Conservation (phyloP, 2,888 invertebrate species). For the Synergus gifuensis region DNA sequence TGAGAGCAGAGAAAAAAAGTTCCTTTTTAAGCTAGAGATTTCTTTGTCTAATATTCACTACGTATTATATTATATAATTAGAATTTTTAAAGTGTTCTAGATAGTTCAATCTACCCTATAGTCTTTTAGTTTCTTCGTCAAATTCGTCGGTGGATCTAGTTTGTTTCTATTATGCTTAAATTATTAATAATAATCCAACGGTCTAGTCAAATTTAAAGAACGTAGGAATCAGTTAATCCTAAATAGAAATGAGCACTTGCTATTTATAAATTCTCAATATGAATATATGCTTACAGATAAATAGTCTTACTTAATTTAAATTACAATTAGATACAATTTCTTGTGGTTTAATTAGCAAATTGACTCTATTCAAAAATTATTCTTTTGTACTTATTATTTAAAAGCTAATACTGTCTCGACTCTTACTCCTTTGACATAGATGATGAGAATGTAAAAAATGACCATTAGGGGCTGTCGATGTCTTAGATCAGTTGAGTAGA, state of each 20-base stretch:
- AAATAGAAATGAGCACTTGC: background rate
- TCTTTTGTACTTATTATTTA: too few relatives aligned
- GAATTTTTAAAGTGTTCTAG: constrained; percentile 1
- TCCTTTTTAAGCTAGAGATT: constrained; percentile 39
- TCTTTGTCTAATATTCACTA: background rate
- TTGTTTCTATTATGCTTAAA: background rate
- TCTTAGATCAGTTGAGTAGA: too few relatives aligned
- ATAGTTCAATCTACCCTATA: background rate
- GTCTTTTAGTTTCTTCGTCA: background rate
- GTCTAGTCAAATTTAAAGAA: background rate
- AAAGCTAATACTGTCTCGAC: too few relatives aligned
- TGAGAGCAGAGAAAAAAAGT: constrained; percentile 51
- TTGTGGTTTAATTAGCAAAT: too few relatives aligned
- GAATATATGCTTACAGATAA: background rate
- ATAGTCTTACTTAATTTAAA: background rate
- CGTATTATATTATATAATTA: background rate
- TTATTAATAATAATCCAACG: background rate
- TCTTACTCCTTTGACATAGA: too few relatives aligned
- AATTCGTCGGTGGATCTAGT: background rate
- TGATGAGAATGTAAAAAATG: too few relatives aligned
- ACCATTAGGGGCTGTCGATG: too few relatives aligned
- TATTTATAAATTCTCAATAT: background rate
- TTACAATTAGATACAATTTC: too few relatives aligned
- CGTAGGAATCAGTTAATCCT: background rate
- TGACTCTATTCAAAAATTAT: too few relatives aligned